Percentiles rank a stretch among this genome's conserved stretches.
phyloP scores from a whole-genome alignment of 1,140 invertebrate species.

The Drosophila sucinea region DNA sequence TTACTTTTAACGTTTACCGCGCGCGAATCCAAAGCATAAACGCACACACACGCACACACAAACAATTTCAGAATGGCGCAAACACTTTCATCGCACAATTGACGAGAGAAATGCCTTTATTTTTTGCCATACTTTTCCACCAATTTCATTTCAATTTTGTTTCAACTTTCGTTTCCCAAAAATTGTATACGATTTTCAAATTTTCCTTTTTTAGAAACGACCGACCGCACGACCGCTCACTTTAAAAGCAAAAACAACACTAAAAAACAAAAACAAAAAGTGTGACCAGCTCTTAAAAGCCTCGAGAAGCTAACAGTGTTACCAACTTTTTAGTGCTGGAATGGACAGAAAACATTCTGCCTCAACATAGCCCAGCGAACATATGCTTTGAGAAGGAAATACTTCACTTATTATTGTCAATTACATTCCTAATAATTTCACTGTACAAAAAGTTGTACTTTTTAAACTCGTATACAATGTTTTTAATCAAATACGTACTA shows the following conservation, averaged over 20 bases:
- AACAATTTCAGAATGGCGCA: conserved; percentile 1
- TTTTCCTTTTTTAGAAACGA: not conserved
- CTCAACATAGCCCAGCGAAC: too few relatives aligned
- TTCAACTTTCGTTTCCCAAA: not conserved
- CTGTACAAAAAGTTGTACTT: too few relatives aligned
- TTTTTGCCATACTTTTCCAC: not conserved
- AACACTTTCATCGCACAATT: not conserved
- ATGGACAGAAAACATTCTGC: too few relatives aligned
- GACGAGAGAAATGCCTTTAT: not conserved
- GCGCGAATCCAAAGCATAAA: not conserved
- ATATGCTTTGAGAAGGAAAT: too few relatives aligned
- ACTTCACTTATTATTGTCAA: too few relatives aligned
- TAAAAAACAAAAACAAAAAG: not conserved
- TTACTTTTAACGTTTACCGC: conserved; percentile 9
- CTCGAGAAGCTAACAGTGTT: too few relatives aligned
- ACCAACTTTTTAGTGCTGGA: too few relatives aligned
- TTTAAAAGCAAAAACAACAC: conserved; percentile 2
- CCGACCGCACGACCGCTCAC: conserved; percentile 1
- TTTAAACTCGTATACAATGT: too few relatives aligned
- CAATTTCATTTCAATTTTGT: not conserved
- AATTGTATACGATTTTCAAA: not conserved
- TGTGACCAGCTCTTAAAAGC: too few relatives aligned
- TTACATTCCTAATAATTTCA: too few relatives aligned
- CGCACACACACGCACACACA: not conserved
- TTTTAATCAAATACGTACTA: too few relatives aligned